Evolutionary conservation across 2,888 invertebrate species (phyloP).

Genomic region (Morpho deidamia): DNA sequence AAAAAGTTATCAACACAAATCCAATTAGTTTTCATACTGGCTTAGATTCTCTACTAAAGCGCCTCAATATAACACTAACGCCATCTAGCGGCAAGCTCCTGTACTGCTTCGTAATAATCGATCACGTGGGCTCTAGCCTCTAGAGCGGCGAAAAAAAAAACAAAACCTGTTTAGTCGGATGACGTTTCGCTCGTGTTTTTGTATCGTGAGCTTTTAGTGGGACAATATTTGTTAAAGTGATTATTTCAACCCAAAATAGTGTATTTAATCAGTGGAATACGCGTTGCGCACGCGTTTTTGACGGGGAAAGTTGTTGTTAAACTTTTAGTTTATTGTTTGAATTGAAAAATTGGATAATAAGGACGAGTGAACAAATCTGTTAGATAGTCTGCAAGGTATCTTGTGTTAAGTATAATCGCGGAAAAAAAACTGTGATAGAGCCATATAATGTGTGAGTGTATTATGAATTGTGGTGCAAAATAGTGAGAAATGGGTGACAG

Average conservation of each 20-base stretch:
- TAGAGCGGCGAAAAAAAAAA: conserved; percentile 44
- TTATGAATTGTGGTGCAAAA: conserved; percentile 35
- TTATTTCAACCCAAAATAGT: conserved; percentile 18
- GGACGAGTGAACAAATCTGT: conserved; percentile 9
- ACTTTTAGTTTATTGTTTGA: neutral
- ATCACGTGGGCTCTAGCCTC: conserved; percentile 52
- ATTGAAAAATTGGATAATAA: conserved; percentile 17
- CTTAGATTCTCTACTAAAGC: conserved; percentile 1
- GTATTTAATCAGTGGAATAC: conserved; percentile 7
- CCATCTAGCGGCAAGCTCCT: conserved; percentile 43
- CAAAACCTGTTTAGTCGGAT: conserved; percentile 65
- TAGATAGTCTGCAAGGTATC: conserved; percentile 5
- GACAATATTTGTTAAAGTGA: conserved; percentile 30
- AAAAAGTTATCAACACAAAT: conserved; percentile 31
- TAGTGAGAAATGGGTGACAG: conserved; percentile 69
- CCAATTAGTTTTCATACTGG: conserved; percentile 33
- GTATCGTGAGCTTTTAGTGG: conserved; percentile 45
- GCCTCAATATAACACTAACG: conserved; percentile 13
- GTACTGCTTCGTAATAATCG: conserved; percentile 39
- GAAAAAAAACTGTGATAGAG: conserved; percentile 34
- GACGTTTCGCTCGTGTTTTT: conserved; percentile 66
- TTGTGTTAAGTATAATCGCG: conserved; percentile 9
- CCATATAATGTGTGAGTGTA: conserved; percentile 23
- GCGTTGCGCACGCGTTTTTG: neutral
- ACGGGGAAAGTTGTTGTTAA: neutral